Conservation (phyloP, 92 coral and sea anemone species). For the Phenganax subtilis region DNA sequence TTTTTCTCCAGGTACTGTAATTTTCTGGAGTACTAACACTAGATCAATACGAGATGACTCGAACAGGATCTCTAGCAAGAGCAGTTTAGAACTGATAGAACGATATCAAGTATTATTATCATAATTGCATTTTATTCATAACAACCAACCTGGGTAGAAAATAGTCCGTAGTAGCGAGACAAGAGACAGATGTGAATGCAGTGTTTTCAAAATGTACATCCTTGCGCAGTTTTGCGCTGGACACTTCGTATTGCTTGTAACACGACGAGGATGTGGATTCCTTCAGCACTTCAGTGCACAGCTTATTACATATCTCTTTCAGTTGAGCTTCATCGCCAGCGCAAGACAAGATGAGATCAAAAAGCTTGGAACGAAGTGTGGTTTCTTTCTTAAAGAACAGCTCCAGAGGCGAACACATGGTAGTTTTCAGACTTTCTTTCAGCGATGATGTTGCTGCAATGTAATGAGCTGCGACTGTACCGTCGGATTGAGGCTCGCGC, state of each 20-base stretch:
- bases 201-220: slow-evolving; percentile 61
- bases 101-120: not conserved
- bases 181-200: slow-evolving; percentile 72
- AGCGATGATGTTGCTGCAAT: slow-evolving; percentile 55
- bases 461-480: slow-evolving; percentile 40
- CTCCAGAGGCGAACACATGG: slow-evolving; percentile 63
- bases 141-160: slow-evolving; percentile 59
- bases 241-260: slow-evolving; percentile 58
- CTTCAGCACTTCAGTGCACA: slow-evolving; percentile 57
- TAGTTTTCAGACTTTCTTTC: slow-evolving; percentile 62
- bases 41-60: too few relatives aligned
- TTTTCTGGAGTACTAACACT: not conserved
- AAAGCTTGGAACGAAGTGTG: slow-evolving; percentile 42
- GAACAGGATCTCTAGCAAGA: not conserved
- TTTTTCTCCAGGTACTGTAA: not conserved
- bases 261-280: slow-evolving; percentile 24
- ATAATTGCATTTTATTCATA: not conserved
- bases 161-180: slow-evolving; percentile 65
- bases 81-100: not conserved
- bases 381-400: slow-evolving; percentile 63
- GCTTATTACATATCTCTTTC: slow-evolving; percentile 45
- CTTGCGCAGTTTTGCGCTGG: slow-evolving; percentile 54
- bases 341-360: slow-evolving; percentile 41
- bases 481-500: slow-evolving; percentile 64
- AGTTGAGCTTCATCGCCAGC: slow-evolving; percentile 54